These are phyloP conservation scores for Cheirogaleus medius DNA, from an alignment of 2,113 vertebrate genomes.

Conservation along the genomic window DNA sequence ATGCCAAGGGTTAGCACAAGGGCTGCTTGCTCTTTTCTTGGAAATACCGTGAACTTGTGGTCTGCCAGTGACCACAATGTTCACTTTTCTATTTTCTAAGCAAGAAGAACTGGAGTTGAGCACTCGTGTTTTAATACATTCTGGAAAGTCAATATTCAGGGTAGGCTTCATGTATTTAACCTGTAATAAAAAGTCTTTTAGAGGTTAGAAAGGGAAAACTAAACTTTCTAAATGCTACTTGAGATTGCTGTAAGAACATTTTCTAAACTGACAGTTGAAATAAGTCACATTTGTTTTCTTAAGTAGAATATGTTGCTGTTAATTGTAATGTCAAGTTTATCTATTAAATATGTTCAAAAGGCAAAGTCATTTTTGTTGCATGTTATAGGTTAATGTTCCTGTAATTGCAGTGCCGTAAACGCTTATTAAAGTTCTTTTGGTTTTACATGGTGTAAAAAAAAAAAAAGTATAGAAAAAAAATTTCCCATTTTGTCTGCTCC, in stretches of 20 bases:
- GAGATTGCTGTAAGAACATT: constrained; percentile 58
- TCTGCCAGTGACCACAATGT: background rate
- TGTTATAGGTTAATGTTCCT: constrained; percentile 71
- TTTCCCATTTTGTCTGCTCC: background rate
- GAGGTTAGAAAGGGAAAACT: constrained; percentile 68
- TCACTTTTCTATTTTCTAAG: background rate
- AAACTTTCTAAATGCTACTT: constrained; percentile 73
- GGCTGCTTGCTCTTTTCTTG: background rate
- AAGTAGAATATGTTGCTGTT: constrained; percentile 63
- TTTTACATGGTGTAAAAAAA: constrained; percentile 61
- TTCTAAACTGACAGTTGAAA: constrained; percentile 71
- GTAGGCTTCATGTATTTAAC: background rate
- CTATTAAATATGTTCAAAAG: constrained; percentile 56
- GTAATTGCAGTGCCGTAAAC: constrained; percentile 71
- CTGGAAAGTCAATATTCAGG: background rate
- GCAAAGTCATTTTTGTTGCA: constrained; percentile 74
- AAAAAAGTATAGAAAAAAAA: background rate
- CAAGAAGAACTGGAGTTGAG: background rate
- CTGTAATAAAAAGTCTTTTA: constrained; percentile 21
- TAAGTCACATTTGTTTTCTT: constrained; percentile 57
- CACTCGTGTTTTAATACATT: background rate
- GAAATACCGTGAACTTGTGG: background rate
- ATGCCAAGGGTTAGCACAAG: background rate
- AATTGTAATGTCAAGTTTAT: constrained; percentile 58
- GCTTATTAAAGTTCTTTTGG: constrained; percentile 76